Conservation (phyloP, 2,113 vertebrate species). For the Apeltes quadracus region DNA sequence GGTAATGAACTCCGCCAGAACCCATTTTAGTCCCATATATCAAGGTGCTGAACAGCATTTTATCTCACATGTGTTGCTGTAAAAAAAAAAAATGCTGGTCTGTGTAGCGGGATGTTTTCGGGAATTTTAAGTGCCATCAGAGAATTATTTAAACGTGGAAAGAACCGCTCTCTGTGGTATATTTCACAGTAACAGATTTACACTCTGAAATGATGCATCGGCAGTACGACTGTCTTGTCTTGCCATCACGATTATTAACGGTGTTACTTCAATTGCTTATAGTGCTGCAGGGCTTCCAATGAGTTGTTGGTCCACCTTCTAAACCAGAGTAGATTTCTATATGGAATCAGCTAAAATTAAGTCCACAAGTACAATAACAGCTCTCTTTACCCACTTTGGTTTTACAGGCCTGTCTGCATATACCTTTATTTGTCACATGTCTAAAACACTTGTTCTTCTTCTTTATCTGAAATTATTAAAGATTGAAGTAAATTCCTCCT, state of each 20-base stretch:
- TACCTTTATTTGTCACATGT: no score
- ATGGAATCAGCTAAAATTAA: neutral
- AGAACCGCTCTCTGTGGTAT: neutral
- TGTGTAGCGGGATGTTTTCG: constrained; percentile 18
- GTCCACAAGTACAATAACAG: neutral
- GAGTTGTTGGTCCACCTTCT: neutral
- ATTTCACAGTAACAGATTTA: constrained; percentile 16
- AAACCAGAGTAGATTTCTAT: neutral
- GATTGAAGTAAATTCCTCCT: neutral
- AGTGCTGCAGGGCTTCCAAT: neutral
- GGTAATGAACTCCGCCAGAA: constrained; percentile 66
- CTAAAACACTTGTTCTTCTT: no score
- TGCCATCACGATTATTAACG: neutral
- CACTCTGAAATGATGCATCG: neutral
- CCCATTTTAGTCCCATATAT: constrained; percentile 49
- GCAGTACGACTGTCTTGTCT: neutral
- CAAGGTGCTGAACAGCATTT: constrained; percentile 25
- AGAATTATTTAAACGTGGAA: constrained; percentile 38
- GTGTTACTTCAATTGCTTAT: neutral
- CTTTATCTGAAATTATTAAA: neutral
- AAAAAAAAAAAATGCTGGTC: constrained; percentile 35
- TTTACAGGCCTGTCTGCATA: neutral
- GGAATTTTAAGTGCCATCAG: constrained; percentile 29
- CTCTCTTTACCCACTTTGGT: no score
- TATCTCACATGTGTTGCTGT: constrained; percentile 32